Conservation (phyloP, 2,888 invertebrate species). For the Drosophila meridiana region DNA sequence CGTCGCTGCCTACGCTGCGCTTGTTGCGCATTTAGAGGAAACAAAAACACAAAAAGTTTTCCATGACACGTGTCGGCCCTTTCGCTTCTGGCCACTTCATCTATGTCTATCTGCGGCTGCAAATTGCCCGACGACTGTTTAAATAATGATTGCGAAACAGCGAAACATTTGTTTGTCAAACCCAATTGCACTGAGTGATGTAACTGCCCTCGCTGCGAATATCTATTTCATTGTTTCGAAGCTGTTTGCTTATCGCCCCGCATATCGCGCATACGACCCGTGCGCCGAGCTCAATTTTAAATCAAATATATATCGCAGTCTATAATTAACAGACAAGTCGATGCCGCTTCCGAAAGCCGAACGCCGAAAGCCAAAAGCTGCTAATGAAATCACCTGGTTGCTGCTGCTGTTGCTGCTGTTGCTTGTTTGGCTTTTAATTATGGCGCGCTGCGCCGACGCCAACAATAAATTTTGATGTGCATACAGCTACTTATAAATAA, state of each 20-base stretch:
- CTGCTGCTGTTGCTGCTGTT: constrained; percentile 14
- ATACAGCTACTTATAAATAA: constrained; percentile 44
- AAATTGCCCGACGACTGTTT: constrained; percentile 31
- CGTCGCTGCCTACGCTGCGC: constrained; percentile 38
- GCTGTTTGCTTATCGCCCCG: constrained; percentile 33
- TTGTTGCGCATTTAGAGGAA: constrained; percentile 59
- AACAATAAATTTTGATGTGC: constrained; percentile 71
- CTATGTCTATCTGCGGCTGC: constrained; percentile 40
- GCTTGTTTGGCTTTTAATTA: constrained; percentile 77
- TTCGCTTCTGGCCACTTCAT: constrained; percentile 31
- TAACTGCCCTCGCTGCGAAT: constrained; percentile 30
- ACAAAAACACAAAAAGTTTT: constrained; percentile 33
- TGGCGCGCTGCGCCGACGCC: constrained; percentile 71
- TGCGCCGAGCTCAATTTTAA: constrained; percentile 19
- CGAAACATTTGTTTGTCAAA: constrained; percentile 63
- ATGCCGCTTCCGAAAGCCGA: constrained; percentile 58
- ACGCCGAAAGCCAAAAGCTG: constrained; percentile 54
- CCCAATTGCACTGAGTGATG: constrained; percentile 55
- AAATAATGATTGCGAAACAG: constrained; percentile 36
- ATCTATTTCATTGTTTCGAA: constrained; percentile 41
- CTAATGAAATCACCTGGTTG: constrained; percentile 67
- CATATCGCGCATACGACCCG: constrained; percentile 47
- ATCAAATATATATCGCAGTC: constrained; percentile 43
- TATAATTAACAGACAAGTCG: constrained; percentile 68
- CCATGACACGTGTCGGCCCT: constrained; percentile 52